These are phyloP conservation scores for Drosophila acutilabella DNA, from an alignment of 2,888 invertebrate species.

Conservation along the genomic window DNA sequence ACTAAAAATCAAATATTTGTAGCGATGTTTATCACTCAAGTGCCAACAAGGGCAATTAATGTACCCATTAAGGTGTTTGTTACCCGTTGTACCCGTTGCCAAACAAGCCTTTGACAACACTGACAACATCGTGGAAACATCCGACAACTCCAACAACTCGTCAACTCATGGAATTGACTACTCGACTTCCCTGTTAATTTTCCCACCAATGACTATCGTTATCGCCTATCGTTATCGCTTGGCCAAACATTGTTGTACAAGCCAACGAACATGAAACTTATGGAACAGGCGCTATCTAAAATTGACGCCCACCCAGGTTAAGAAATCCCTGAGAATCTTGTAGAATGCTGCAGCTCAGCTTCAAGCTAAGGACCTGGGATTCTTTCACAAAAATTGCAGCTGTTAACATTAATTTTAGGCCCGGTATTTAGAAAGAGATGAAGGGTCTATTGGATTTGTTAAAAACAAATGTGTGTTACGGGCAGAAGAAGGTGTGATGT, in stretches of 20 bases:
- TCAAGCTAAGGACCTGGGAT: constrained; percentile 5
- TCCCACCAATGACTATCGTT: constrained; percentile 35
- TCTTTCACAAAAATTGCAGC: constrained; percentile 7
- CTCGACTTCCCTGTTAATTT: constrained; percentile 28
- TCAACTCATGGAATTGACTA: constrained; percentile 28
- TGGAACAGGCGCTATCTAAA: constrained; percentile 66
- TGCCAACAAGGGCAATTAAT: constrained; percentile 79
- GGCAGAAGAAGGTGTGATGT: too few species aligned
- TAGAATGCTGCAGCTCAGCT: constrained; percentile 6
- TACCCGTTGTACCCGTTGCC: constrained; percentile 34
- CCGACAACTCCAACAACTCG: constrained; percentile 7
- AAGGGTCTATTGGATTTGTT: too few species aligned
- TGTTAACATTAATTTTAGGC: neutral
- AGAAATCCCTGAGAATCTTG: neutral
- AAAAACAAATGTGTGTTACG: too few species aligned
- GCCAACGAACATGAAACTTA: constrained; percentile 45
- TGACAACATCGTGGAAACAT: constrained; percentile 1
- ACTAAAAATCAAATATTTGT: constrained; percentile 78
- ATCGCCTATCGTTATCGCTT: constrained; percentile 34
- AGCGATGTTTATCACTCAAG: constrained; percentile 76
- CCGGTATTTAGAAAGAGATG: too few species aligned
- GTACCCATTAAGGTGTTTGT: constrained; percentile 73
- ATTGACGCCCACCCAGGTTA: constrained; percentile 62
- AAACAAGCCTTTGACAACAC: constrained; percentile 49
- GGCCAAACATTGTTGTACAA: constrained; percentile 68